These are phyloP conservation scores for Astyanax mexicanus DNA, from an alignment of 2,797 vertebrate genomes.

Conservation along the genomic window DNA sequence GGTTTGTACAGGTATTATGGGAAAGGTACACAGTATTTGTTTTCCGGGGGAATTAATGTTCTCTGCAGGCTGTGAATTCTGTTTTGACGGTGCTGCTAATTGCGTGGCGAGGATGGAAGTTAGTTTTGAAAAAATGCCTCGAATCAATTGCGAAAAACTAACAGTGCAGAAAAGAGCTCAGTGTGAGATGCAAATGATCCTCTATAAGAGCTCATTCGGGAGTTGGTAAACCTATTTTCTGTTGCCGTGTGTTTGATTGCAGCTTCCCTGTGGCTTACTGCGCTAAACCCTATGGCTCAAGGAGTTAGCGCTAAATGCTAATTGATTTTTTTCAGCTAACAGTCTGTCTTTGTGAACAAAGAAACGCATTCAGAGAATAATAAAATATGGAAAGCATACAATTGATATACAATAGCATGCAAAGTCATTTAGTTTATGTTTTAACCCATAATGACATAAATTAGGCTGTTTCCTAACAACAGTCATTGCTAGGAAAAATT, in stretches of 20 bases:
- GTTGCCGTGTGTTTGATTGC: not conserved
- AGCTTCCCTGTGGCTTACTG: not conserved
- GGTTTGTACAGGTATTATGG: not conserved
- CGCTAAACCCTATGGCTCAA: slow-evolving; percentile 5
- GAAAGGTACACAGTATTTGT: not conserved
- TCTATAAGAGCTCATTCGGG: not conserved
- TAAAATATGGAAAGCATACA: too few relatives aligned
- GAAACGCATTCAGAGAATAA: too few relatives aligned
- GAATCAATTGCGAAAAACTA: not conserved
- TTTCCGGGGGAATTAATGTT: not conserved
- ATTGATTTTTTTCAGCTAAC: not conserved
- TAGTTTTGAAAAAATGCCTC: slow-evolving; percentile 1
- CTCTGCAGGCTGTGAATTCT: not conserved
- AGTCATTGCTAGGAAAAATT: too few relatives aligned
- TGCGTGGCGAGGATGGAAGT: not conserved
- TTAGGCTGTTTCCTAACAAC: too few relatives aligned
- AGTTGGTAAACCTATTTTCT: not conserved
- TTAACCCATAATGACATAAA: too few relatives aligned
- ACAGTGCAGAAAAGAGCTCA: not conserved
- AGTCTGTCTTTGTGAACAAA: too few relatives aligned
- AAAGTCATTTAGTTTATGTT: too few relatives aligned
- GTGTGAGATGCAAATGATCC: slow-evolving; percentile 1
- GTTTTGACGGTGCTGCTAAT: slow-evolving; percentile 12
- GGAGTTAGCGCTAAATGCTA: not conserved
- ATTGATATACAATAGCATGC: too few relatives aligned